Conservation (phyloP, 2,797 vertebrate genomes). For the Iguana delicatissima region DNA sequence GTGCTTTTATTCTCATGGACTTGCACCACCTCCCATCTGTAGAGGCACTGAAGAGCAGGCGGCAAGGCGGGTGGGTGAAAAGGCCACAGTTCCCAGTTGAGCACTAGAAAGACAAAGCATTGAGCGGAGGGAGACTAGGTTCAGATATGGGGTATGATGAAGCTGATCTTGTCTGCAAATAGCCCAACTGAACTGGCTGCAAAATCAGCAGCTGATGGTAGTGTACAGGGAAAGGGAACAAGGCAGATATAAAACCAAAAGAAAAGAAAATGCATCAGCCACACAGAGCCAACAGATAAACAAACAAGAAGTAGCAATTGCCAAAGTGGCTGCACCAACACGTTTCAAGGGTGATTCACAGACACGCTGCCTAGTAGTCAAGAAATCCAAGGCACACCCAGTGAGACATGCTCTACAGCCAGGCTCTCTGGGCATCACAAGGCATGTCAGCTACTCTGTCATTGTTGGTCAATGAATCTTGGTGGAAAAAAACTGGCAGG, state of each 20-base stretch:
- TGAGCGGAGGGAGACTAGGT: background rate
- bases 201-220: background rate
- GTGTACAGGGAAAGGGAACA: background rate
- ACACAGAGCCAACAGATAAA: conserved; percentile 36
- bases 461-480: background rate
- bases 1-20: background rate
- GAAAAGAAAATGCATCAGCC: conserved; percentile 17
- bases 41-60: conserved; percentile 15
- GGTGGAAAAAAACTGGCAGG: conserved; percentile 30
- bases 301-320: conserved; percentile 51
- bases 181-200: background rate
- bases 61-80: conserved; percentile 16
- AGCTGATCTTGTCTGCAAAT: background rate
- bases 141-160: background rate
- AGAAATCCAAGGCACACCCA: conserved; percentile 41
- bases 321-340: conserved; percentile 43
- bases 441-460: rapidly evolving
- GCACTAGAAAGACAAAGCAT: background rate
- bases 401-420: background rate
- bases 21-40: conserved; percentile 17
- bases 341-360: conserved; percentile 54
- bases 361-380: conserved; percentile 29
- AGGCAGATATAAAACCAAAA: background rate
- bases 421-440: background rate
- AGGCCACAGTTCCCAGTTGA: background rate